A percentile compares a stretch with the other conserved stretches of the same genome.
Conservation (phyloP, 2,797 vertebrate species). For the Malacoctenus gilli region DNA sequence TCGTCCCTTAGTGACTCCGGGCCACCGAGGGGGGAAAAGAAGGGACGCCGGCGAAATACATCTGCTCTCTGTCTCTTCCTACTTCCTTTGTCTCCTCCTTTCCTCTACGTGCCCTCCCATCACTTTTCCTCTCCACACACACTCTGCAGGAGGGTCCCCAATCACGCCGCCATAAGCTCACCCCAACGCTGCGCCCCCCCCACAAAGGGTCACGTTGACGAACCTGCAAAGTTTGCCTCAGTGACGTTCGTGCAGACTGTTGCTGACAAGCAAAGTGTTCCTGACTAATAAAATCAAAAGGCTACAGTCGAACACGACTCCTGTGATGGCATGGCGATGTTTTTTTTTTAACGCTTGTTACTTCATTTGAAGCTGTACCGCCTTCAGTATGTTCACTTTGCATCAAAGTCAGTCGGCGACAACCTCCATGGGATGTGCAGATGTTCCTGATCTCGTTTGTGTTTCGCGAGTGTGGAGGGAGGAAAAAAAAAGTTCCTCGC, state of each 20-base stretch:
- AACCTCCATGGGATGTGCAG: conserved; percentile 62
- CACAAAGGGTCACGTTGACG: no score
- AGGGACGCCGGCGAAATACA: conserved; percentile 47
- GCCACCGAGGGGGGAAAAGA: conserved; percentile 53
- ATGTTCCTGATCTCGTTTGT: conserved; percentile 67
- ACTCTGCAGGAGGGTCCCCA: conserved; percentile 19
- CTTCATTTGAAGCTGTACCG: conserved; percentile 51
- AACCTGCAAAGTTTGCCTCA: conserved; percentile 15
- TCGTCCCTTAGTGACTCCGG: conserved; percentile 66
- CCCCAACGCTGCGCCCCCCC: no score
- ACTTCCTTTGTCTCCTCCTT: not conserved
- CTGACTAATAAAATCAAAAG: conserved; percentile 46
- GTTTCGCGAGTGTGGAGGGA: conserved; percentile 47
- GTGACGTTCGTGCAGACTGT: conserved; percentile 22
- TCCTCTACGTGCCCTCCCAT: conserved; percentile 19
- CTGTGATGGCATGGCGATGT: conserved; percentile 32
- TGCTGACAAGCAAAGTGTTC: conserved; percentile 14
- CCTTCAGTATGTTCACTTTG: conserved; percentile 59
- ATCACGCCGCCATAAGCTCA: conserved; percentile 37
- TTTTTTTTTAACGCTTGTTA: conserved; percentile 43
- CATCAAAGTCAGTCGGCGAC: conserved; percentile 65
- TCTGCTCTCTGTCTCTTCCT: conserved; percentile 26
- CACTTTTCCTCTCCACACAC: conserved; percentile 12
- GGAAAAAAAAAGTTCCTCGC: conserved; percentile 56
- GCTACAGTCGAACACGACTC: conserved; percentile 41